phyloP scores from a whole-genome alignment of 1,140 invertebrate genomes.

The Drosophila lacteicornis region DNA sequence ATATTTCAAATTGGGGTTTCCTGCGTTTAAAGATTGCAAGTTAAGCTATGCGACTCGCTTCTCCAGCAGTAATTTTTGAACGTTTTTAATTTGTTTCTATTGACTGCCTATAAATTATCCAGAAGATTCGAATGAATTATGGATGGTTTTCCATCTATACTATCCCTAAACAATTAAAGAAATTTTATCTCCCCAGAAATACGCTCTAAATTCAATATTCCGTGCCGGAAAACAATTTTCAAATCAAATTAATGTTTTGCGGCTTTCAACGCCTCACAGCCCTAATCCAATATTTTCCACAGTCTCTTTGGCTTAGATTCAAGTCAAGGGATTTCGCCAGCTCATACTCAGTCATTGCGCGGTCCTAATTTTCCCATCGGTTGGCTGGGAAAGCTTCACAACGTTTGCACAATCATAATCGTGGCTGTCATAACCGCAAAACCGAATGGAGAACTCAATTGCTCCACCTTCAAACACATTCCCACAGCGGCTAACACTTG shows the following conservation, averaged over 20 bases:
- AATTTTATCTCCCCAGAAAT: neutral
- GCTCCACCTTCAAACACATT: slow-evolving; percentile 41
- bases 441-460: slow-evolving; percentile 59
- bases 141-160: too few species aligned
- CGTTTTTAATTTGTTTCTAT: neutral
- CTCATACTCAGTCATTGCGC: slow-evolving; percentile 1
- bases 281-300: neutral
- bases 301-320: neutral
- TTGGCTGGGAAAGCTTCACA: neutral
- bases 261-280: neutral
- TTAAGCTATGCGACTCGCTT: neutral
- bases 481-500: slow-evolving; percentile 8
- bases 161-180: neutral
- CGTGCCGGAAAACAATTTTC: too few species aligned
- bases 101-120: too few species aligned
- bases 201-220: neutral
- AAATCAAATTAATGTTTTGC: slow-evolving; percentile 4
- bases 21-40: neutral
- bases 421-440: slow-evolving; percentile 46
- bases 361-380: slow-evolving; percentile 31
- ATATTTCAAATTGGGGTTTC: slow-evolving; percentile 30
- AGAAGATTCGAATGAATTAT: neutral
- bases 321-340: slow-evolving; percentile 5
- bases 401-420: slow-evolving; percentile 22
- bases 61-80: too few species aligned